Conservation (phyloP, 2,888 invertebrate species). For the Cosmorhoe ocellata region DNA sequence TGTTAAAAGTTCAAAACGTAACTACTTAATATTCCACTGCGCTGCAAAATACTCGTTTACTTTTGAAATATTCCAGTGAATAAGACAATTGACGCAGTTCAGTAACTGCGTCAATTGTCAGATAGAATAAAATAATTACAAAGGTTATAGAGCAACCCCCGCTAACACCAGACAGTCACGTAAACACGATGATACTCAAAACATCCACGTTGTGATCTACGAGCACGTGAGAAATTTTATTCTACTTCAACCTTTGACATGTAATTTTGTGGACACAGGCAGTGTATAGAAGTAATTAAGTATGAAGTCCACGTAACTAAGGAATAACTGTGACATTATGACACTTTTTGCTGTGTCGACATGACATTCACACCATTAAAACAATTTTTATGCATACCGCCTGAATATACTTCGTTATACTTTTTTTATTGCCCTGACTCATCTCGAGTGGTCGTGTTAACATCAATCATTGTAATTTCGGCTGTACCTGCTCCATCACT, state of each 20-base stretch:
- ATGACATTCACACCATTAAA: constrained; percentile 62
- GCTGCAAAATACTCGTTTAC: neutral
- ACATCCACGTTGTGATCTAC: constrained; percentile 15
- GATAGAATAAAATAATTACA: constrained; percentile 1
- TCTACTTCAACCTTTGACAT: constrained; percentile 62
- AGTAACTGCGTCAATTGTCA: constrained; percentile 18
- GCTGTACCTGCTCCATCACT: constrained; percentile 28
- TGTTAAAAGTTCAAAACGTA: constrained; percentile 2
- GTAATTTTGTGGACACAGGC: constrained; percentile 38
- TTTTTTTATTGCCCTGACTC: constrained; percentile 52
- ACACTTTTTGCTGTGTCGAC: constrained; percentile 41
- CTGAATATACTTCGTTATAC: constrained; percentile 15
- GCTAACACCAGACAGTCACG: constrained; percentile 22
- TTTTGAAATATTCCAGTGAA: constrained; percentile 22
- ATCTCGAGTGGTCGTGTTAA: constrained; percentile 41
- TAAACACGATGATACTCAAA: constrained; percentile 24
- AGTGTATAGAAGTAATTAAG: constrained; percentile 58
- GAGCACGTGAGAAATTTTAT: constrained; percentile 52
- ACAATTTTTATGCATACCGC: constrained; percentile 44
- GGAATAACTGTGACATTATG: constrained; percentile 38
- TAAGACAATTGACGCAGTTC: too few species aligned
- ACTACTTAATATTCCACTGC: neutral
- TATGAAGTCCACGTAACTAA: constrained; percentile 46
- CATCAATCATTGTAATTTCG: constrained; percentile 35
- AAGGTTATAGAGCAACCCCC: constrained; percentile 19